Percentiles rank a stretch among this genome's conserved stretches.
Conservation (phyloP, 2,888 invertebrate species). For the Caenorhabditis zanzibari region DNA sequence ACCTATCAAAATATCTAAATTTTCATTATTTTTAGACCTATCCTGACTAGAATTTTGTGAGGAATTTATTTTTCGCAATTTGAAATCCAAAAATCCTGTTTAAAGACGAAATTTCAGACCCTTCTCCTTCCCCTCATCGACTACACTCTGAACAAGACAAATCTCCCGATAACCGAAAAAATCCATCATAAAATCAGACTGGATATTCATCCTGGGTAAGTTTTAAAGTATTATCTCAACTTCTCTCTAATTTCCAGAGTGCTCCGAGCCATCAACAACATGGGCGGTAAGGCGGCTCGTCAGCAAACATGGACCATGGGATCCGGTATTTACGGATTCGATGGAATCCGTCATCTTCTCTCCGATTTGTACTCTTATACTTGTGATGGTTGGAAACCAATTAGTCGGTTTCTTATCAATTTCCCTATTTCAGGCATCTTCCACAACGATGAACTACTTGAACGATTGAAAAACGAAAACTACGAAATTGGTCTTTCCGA, state of each 20-base stretch:
- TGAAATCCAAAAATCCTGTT: too few relatives aligned
- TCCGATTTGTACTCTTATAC: slow-evolving; percentile 51
- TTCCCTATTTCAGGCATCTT: slow-evolving; percentile 61
- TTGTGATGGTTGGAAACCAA: slow-evolving; percentile 43
- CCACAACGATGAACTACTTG: slow-evolving; percentile 62
- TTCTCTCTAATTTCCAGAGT: slow-evolving; percentile 10
- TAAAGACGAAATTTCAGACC: slow-evolving; percentile 43
- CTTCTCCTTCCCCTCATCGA: slow-evolving; percentile 62
- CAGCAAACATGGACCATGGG: slow-evolving; percentile 48
- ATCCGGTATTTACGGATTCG: slow-evolving; percentile 46
- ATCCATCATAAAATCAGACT: slow-evolving; percentile 48
- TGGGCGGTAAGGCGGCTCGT: slow-evolving; percentile 45
- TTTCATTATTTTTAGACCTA: too few relatives aligned
- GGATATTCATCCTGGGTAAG: slow-evolving; percentile 50
- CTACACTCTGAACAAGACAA: slow-evolving; percentile 28
- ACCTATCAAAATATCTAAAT: too few relatives aligned
- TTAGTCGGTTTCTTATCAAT: background rate
- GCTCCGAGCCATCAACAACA: slow-evolving; percentile 13
- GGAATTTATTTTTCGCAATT: too few relatives aligned
- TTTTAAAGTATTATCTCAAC: background rate
- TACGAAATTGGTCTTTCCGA: slow-evolving; percentile 75
- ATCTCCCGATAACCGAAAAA: slow-evolving; percentile 21
- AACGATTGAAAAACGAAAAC: slow-evolving; percentile 64
- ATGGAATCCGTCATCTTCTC: slow-evolving; percentile 25
- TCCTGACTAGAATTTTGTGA: too few relatives aligned